Conservation (phyloP, 2,797 vertebrate species). For the Otolemur crassicaudatus region DNA sequence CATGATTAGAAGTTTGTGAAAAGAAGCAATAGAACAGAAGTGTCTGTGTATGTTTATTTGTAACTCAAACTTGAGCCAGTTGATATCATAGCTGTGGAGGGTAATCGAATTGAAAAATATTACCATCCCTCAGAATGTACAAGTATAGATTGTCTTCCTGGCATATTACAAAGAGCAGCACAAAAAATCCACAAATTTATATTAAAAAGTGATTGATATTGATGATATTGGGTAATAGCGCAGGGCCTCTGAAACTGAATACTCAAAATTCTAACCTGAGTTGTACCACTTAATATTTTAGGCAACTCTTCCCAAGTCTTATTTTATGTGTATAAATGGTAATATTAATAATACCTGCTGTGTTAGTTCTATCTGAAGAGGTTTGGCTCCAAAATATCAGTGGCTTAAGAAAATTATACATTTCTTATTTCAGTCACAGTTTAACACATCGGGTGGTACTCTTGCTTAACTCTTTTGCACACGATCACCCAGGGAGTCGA, state of each 20-base stretch:
- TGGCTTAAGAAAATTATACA: background rate
- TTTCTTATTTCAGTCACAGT: background rate
- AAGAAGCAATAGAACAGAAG: conserved; percentile 21
- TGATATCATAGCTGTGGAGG: background rate
- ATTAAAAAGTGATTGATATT: background rate
- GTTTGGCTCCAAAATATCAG: background rate
- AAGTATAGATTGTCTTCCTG: background rate
- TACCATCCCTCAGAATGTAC: background rate
- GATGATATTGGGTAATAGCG: background rate
- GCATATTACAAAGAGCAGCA: background rate
- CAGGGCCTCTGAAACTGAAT: background rate
- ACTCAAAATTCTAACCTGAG: background rate
- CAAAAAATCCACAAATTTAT: background rate
- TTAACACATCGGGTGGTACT: background rate
- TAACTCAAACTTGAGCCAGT: conserved; percentile 4
- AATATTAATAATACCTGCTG: background rate
- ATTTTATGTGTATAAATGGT: background rate
- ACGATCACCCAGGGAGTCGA: background rate
- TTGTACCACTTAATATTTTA: background rate
- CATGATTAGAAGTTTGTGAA: conserved; percentile 49
- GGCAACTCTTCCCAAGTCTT: background rate
- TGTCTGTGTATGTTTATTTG: conserved; percentile 33
- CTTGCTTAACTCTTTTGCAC: background rate
- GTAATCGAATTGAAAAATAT: conserved; percentile 52
- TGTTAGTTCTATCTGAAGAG: background rate